phyloP scores from a whole-genome alignment of 1,140 invertebrate species.

The Nasonia longicornis region DNA sequence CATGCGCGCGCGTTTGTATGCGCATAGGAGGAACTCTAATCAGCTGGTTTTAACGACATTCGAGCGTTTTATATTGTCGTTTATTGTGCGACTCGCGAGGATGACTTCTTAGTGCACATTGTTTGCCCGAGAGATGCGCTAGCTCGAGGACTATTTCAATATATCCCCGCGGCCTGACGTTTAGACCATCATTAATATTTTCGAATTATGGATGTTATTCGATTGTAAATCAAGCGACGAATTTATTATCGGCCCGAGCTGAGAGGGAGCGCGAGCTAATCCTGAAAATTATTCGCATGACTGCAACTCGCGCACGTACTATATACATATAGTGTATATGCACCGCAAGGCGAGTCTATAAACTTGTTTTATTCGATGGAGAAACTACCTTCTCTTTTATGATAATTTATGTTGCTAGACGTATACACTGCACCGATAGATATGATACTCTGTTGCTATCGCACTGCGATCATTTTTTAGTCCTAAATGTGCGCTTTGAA shows the following conservation, averaged over 20 bases:
- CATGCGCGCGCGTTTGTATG: background rate
- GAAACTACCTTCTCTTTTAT: constrained; percentile 41
- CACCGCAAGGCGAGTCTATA: constrained; percentile 21
- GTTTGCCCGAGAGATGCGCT: background rate
- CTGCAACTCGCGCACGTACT: background rate
- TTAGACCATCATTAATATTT: constrained; percentile 34
- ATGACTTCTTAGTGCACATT: constrained; percentile 10
- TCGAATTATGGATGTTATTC: constrained; percentile 23
- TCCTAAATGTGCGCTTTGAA: constrained; percentile 10
- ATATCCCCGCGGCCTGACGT: background rate
- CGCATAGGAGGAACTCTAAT: constrained; percentile 4
- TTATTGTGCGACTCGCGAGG: background rate
- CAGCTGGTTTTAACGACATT: constrained; percentile 29
- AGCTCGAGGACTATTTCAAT: constrained; percentile 4
- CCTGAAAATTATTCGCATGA: constrained; percentile 36
- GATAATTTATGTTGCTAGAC: constrained; percentile 31
- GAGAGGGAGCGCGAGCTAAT: constrained; percentile 6
- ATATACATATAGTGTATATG: background rate
- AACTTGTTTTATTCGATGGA: constrained; percentile 39
- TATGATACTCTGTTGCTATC: background rate
- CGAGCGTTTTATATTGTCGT: constrained; percentile 1
- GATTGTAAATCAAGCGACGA: constrained; percentile 20
- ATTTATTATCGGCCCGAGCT: constrained; percentile 21
- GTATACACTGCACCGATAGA: constrained; percentile 1
- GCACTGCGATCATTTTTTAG: constrained; percentile 12